These are phyloP conservation scores for Cephalopholis sonnerati DNA, from an alignment of 2,113 vertebrate genomes.

Conservation along the genomic window DNA sequence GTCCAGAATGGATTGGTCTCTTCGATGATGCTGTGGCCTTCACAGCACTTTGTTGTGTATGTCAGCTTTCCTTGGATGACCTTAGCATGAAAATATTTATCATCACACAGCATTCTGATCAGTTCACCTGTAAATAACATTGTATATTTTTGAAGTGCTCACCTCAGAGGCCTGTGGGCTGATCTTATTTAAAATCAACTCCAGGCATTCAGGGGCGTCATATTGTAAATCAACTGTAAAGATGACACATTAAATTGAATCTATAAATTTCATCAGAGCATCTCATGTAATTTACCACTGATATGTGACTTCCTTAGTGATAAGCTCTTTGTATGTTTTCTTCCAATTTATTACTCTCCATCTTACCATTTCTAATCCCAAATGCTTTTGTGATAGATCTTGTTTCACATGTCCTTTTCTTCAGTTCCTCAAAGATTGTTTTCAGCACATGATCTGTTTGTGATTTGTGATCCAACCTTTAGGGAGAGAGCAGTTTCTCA, in stretches of 20 bases:
- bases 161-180: background rate
- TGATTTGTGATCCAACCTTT: slow-evolving; percentile 12
- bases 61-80: slow-evolving; percentile 1
- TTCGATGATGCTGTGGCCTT: slow-evolving; percentile 34
- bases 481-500: no score
- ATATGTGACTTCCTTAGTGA: background rate
- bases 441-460: slow-evolving; percentile 24
- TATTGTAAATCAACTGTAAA: slow-evolving; percentile 62
- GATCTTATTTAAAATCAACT: slow-evolving; percentile 56
- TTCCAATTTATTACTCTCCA: background rate
- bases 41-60: background rate
- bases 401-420: background rate
- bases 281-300: background rate
- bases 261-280: no score
- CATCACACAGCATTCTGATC: background rate
- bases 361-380: slow-evolving; percentile 58
- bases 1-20: slow-evolving; percentile 48
- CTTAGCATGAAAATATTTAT: background rate
- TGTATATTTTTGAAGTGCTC: background rate
- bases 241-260: no score
- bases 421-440: slow-evolving; percentile 50
- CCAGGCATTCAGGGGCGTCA: slow-evolving; percentile 74
- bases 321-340: background rate
- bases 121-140: no score
- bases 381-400: slow-evolving; percentile 38